Percentiles rank a stretch among this genome's conserved stretches.
phyloP scores from a whole-genome alignment of 2,888 invertebrate genomes.

The Allygus modestus region DNA sequence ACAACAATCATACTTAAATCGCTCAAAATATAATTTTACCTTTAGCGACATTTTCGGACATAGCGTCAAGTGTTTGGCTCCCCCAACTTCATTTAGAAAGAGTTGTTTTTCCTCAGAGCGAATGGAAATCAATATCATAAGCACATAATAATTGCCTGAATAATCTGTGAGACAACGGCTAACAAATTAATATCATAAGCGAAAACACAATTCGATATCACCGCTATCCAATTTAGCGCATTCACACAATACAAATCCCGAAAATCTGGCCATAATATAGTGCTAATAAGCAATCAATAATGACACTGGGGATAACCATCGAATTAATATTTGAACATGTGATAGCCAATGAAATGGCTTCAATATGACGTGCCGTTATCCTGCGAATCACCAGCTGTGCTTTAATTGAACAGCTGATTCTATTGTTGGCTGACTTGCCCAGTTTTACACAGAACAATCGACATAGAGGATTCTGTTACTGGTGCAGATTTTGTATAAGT shows the following conservation, averaged over 20 bases:
- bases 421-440: constrained; percentile 10
- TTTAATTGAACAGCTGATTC: constrained; percentile 37
- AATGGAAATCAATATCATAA: too few relatives aligned
- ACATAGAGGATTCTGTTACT: not conserved
- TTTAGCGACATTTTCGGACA: too few relatives aligned
- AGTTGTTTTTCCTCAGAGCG: too few relatives aligned
- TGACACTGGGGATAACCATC: constrained; percentile 14
- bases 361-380: constrained; percentile 4
- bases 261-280: not conserved
- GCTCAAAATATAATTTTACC: too few relatives aligned
- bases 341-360: constrained; percentile 27
- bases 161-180: not conserved
- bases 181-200: constrained; percentile 1
- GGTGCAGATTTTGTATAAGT: not conserved
- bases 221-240: constrained; percentile 13
- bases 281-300: constrained; percentile 6
- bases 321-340: constrained; percentile 39
- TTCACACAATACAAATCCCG: not conserved
- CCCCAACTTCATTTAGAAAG: too few relatives aligned
- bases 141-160: too few relatives aligned
- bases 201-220: not conserved
- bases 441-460: constrained; percentile 12
- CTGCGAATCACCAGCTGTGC: constrained; percentile 35
- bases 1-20: too few relatives aligned
- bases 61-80: too few relatives aligned